Percentiles rank a stretch among this genome's conserved stretches.
These are phyloP conservation scores for Ibycter americanus DNA, from an alignment of 2,797 vertebrate genomes.

Conservation along the genomic window DNA sequence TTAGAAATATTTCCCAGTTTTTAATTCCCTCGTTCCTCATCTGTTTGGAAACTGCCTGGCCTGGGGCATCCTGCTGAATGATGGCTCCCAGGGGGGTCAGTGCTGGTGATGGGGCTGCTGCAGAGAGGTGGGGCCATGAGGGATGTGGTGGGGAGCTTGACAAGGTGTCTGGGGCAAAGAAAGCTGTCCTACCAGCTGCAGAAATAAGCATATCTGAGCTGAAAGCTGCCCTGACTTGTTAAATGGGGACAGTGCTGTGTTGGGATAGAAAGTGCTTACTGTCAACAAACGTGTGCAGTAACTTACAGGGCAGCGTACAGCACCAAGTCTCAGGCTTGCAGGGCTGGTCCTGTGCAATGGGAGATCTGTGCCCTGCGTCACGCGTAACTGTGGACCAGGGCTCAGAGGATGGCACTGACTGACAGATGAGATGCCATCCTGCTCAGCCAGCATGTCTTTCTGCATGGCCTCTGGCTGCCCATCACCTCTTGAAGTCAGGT, in stretches of 20 bases:
- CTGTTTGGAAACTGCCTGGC: background rate
- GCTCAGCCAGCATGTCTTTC: background rate
- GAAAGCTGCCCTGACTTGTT: background rate
- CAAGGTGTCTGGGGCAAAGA: background rate
- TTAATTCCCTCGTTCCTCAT: background rate
- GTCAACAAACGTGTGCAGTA: background rate
- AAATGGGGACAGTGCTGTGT: background rate
- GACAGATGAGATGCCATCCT: background rate
- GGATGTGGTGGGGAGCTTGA: background rate
- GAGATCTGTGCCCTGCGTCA: background rate
- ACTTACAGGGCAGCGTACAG: background rate
- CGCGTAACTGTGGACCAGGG: background rate
- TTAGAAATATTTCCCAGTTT: background rate
- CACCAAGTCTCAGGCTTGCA: background rate
- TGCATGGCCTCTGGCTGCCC: background rate
- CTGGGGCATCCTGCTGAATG: background rate
- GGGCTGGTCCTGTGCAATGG: background rate
- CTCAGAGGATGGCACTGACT: background rate
- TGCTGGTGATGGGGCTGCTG: background rate
- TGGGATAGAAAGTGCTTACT: background rate
- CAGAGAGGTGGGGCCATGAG: background rate
- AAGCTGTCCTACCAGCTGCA: background rate
- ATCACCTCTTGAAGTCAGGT: too few species aligned
- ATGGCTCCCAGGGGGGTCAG: background rate
- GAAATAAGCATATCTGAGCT: background rate